Percentiles rank a stretch among this genome's conserved stretches.
phyloP scores from a whole-genome alignment of 2,113 vertebrate species.

The Galemys pyrenaicus region DNA sequence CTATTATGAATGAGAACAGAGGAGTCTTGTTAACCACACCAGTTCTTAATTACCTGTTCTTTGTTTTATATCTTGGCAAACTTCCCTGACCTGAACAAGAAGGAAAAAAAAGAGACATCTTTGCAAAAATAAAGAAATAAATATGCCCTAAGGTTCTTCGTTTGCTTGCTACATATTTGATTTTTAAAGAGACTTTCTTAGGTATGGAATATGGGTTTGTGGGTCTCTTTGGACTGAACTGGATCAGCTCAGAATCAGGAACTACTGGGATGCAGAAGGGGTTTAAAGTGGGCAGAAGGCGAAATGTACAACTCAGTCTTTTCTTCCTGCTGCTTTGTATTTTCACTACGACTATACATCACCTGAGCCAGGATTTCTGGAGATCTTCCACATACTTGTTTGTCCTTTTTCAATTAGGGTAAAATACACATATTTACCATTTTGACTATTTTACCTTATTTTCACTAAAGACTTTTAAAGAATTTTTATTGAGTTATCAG shows the following conservation, averaged over 20 bases:
- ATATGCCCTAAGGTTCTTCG: background rate
- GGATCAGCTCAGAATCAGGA: background rate
- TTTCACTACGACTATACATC: background rate
- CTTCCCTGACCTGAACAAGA: background rate
- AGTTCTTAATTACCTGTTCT: slow-evolving; percentile 40
- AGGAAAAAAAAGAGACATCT: background rate
- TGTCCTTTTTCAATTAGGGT: background rate
- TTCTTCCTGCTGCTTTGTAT: background rate
- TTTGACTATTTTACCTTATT: too few species aligned
- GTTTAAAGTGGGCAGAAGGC: background rate
- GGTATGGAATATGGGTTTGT: background rate
- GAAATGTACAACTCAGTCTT: background rate
- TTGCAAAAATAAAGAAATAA: background rate
- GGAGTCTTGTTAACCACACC: background rate
- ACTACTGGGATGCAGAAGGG: fast-evolving
- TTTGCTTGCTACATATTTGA: background rate
- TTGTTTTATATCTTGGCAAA: background rate
- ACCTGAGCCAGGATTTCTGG: background rate
- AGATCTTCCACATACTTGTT: background rate
- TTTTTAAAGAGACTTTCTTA: background rate
- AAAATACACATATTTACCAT: background rate
- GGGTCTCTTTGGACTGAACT: background rate
- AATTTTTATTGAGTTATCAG: too few species aligned
- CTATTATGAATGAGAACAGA: slow-evolving; percentile 57
- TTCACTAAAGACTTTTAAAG: too few species aligned